Evolutionary conservation across 2,888 invertebrate genomes (phyloP), one percentile per base, ranked within the genome.

Genomic region (Uloborus plumipes): DNA sequence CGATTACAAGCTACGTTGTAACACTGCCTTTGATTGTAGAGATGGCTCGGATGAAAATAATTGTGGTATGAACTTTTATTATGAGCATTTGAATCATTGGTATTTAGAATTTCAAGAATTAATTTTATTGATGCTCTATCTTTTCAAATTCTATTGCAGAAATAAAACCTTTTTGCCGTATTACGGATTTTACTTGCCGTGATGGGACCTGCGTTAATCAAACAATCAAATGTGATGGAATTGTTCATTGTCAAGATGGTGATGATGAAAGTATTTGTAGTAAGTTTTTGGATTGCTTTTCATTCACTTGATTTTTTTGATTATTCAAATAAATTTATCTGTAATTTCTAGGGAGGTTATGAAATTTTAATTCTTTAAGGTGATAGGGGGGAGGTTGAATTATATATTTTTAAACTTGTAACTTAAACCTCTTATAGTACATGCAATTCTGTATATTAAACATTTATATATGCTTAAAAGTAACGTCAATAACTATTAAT

Each of bases 201-300:
- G 89, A 91, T 16, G 89, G 89, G 13, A 90, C 91, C 65, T 93
- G 93, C 88, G 90, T 93, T 84, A 90, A 91, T n/a, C 87, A 90
- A 18, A 87, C 87, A 9, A 89, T 90, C 85, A 90, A 90, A n/a
- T 85, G 85, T 81, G 85, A 85, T 71, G 87, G 89, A 13, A 90
- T 91, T 51, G 89, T 90, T 15, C 94, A 96, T 88, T 96, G 96
- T 87, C 89, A 91, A 1, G 98, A 98, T 89, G 93, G 94, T 53
- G 95, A 95, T 0, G 98, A 98, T 89, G 82, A 85, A 74, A 74
- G 72, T n/a, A 85, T 85, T 18, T 84, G 84, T 26, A 75, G 80
- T 85, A 70, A 78, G 80, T 80, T 67, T 14, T 39, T 39, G 11
- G 1, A 6, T 39, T 39, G 11, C 9, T 39, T 39, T 11, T 39